phyloP scores from a whole-genome alignment of 2,113 vertebrate species.

The Amphiprion percula region DNA sequence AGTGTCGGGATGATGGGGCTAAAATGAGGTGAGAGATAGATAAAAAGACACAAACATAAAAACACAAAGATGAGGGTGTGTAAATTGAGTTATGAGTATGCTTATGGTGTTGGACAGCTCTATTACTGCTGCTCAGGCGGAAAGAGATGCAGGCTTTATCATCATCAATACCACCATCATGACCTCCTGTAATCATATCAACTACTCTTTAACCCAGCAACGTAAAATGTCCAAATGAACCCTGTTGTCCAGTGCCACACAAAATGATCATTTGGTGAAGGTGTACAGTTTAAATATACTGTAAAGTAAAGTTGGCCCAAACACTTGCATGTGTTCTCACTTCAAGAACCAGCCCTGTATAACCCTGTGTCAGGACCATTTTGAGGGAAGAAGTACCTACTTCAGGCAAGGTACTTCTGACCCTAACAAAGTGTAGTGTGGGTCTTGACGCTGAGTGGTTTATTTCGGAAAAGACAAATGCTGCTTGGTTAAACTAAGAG shows the following conservation, averaged over 20 bases:
- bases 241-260: not conserved
- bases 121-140: conserved; percentile 70
- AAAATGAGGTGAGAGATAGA: conserved; percentile 39
- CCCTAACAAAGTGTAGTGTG: no score
- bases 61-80: conserved; percentile 32
- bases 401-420: no score
- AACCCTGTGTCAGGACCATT: no score
- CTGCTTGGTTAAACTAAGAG: no score
- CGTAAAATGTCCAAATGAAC: conserved; percentile 22
- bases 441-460: no score
- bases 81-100: conserved; percentile 79
- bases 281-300: no score
- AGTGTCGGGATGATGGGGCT: not conserved
- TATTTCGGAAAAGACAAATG: no score
- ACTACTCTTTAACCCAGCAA: conserved; percentile 31
- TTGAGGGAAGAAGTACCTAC: no score
- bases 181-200: conserved; percentile 51
- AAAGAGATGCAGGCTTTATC: conserved; percentile 47
- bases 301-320: no score
- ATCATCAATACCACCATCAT: conserved; percentile 35
- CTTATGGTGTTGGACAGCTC: conserved; percentile 78
- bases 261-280: no score
- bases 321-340: no score
- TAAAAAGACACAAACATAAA: conserved; percentile 42
- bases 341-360: no score